Evolutionary conservation across 2,888 invertebrate species (phyloP), one percentile per base, ranked within the genome.

Genomic region (Drosophila maculinotata): DNA sequence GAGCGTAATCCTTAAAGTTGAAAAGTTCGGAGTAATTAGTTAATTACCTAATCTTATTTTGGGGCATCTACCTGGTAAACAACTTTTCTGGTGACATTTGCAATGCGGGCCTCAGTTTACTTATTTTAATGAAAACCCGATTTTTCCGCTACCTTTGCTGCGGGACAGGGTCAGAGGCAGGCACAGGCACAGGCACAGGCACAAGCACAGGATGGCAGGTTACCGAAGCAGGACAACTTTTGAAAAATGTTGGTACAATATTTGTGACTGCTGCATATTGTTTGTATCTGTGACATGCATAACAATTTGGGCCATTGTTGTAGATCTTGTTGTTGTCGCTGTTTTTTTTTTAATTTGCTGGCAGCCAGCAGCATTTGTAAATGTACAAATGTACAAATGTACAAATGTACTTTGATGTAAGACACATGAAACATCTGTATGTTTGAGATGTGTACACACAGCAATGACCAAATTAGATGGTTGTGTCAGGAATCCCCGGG

Each of bases 321-420:
- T 42, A 58, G 26, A 28, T 23, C 45, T 28, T 57, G 45, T 15
- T 36, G 41, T 45, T 74, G 54, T 52, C 67, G 31, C 23, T 70
- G 35, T 47, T 69, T 30, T 25, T 30, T 25, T 47, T 23, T 70
- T 85, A 85, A 78, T 82, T 79, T 66, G 52, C 80, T 45, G 58
- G 41, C 86, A 67, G 73, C 62, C 59, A 59, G 75, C 63, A 78
- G 63, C 57, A 59, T 57, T 62, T 62, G 63, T 52, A 36, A 85
- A 70, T n/a, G n/a, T n/a, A 67, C 79, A 20, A 80, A n/a, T n/a
- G n/a, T n/a, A n/a, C n/a, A n/a, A n/a, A n/a, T n/a, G n/a, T n/a
- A n/a, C n/a, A n/a, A 85, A 82, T 69, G 76, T 82, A 82, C 86
- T 80, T 80, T 80, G 80, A 86, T 87, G 88, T 85, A 79, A 79